Percentiles rank a stretch among this genome's conserved stretches.
These are phyloP conservation scores for Rhadina sibilatrix DNA, from an alignment of 2,113 vertebrate genomes.

Conservation along the genomic window DNA sequence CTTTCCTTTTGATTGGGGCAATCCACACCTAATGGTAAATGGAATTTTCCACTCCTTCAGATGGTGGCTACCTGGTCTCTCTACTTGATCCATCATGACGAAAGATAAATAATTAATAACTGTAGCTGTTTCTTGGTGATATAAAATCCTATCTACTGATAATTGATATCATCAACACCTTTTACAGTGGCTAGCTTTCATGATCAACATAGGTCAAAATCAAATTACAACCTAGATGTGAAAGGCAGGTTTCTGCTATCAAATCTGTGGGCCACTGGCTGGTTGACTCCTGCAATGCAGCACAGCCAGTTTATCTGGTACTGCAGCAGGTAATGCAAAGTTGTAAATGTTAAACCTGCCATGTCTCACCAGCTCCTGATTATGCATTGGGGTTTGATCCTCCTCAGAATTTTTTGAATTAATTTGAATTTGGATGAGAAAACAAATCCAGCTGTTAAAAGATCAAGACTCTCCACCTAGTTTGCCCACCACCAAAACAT, in stretches of 20 bases:
- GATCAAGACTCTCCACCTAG: neutral
- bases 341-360: neutral
- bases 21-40: neutral
- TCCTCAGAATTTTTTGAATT: neutral
- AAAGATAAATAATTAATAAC: neutral
- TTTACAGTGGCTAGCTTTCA: neutral
- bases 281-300: conserved; percentile 4
- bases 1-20: neutral
- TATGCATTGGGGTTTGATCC: neutral
- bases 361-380: neutral
- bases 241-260: neutral
- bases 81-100: neutral
- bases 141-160: neutral
- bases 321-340: neutral
- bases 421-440: neutral
- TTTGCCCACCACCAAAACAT: neutral
- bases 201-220: neutral
- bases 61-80: neutral
- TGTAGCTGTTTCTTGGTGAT: neutral
- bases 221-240: neutral
- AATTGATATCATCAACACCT: neutral
- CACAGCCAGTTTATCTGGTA: conserved; percentile 42
- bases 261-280: neutral
- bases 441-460: neutral
- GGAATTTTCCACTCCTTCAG: neutral